phyloP scores from a whole-genome alignment of 2,113 vertebrate genomes.

The Maccullochella peelii region DNA sequence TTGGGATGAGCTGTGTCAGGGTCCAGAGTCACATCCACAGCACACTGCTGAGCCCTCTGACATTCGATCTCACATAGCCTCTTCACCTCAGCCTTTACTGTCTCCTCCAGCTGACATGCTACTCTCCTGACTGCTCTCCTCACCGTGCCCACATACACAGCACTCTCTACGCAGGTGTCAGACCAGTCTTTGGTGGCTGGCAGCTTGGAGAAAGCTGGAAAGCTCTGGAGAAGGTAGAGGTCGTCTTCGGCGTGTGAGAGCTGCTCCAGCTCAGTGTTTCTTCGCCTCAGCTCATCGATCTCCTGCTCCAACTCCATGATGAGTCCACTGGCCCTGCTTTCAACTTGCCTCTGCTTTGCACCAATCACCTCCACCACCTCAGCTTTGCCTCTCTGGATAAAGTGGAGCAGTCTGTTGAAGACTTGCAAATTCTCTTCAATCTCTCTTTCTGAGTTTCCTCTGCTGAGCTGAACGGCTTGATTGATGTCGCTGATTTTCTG shows the following conservation, averaged over 20 bases:
- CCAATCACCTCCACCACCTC: constrained; percentile 61
- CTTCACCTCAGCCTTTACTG: constrained; percentile 52
- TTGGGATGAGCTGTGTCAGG: constrained; percentile 78
- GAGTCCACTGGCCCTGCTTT: constrained; percentile 50
- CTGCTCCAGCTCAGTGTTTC: constrained; percentile 54
- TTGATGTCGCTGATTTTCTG: constrained; percentile 65
- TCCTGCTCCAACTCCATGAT: constrained; percentile 68
- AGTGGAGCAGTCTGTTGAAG: constrained; percentile 62
- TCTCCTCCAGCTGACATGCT: constrained; percentile 62
- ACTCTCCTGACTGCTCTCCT: constrained; percentile 64
- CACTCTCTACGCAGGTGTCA: constrained; percentile 37
- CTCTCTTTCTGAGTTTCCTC: constrained; percentile 62
- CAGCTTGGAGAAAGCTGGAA: constrained; percentile 6
- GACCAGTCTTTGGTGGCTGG: constrained; percentile 53
- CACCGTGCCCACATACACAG: constrained; percentile 65
- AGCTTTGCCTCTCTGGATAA: constrained; percentile 61
- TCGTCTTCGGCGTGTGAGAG: constrained; percentile 62
- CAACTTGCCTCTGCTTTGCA: constrained; percentile 56
- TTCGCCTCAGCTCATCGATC: constrained; percentile 58
- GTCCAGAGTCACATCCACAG: constrained; percentile 79
- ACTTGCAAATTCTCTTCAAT: constrained; percentile 59
- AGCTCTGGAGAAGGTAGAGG: constrained; percentile 63
- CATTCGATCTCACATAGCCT: constrained; percentile 66
- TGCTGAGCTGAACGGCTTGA: constrained; percentile 48
- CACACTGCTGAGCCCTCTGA: constrained; percentile 51